phyloP scores from a whole-genome alignment of 92 coral and sea anemone species.

The Palythoa grandis region DNA sequence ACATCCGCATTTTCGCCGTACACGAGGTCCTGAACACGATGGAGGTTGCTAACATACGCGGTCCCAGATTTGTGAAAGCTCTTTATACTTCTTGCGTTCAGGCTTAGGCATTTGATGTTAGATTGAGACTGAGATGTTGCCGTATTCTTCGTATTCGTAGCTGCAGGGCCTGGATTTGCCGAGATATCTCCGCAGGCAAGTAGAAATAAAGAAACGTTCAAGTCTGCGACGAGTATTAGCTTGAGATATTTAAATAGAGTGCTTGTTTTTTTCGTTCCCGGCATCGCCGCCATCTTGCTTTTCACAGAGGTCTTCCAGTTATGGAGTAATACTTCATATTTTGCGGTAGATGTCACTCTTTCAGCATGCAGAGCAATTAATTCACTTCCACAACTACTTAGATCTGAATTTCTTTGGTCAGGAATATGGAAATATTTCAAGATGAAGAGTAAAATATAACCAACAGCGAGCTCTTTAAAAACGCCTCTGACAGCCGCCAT shows the following conservation, averaged over 20 bases:
- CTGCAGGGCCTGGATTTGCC: conserved; percentile 44
- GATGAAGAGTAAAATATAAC: conserved; percentile 29
- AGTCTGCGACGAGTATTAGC: conserved; percentile 40
- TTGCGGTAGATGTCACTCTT: conserved; percentile 29
- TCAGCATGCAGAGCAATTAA: conserved; percentile 42
- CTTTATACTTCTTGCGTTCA: no score
- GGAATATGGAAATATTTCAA: conserved; percentile 27
- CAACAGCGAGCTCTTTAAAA: conserved; percentile 21
- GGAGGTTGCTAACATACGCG: no score
- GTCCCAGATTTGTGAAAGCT: no score
- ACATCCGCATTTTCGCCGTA: no score
- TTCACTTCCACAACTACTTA: conserved; percentile 24
- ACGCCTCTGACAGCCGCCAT: conserved; percentile 15
- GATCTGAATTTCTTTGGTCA: background rate
- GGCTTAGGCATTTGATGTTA: background rate
- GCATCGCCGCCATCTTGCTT: conserved; percentile 30
- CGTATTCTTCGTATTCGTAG: background rate
- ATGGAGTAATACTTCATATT: conserved; percentile 34
- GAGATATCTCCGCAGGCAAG: conserved; percentile 44
- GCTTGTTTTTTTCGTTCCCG: conserved; percentile 25
- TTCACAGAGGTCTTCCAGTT: conserved; percentile 24
- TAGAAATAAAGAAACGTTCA: conserved; percentile 34
- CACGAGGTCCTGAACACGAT: no score
- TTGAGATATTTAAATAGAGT: conserved; percentile 32
- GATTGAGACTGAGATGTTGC: no score